Base-by-base conservation (phyloP, 2,113 vertebrate species). In the Triplophysa rosa region DNA sequence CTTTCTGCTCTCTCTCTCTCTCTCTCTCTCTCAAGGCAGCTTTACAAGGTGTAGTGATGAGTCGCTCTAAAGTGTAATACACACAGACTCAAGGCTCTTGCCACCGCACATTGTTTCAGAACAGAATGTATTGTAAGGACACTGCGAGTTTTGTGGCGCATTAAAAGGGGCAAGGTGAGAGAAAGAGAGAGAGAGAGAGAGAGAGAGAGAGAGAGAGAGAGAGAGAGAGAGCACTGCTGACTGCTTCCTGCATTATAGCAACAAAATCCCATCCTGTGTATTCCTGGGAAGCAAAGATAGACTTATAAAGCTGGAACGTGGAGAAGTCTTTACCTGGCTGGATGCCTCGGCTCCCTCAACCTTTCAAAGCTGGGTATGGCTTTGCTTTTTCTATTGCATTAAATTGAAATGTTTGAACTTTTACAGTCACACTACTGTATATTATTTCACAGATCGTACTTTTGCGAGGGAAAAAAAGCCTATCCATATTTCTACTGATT, bases 11-110 rank as follows among this genome's bases (percentile, higher is more conserved):
- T 81, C 78, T 82, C 87, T 84, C 84, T 56, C 45, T 86, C 83
- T 82, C 80, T 69, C 65, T 73, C 86, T 86, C 89, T 89, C 89
- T 65, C 21, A 82, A 80, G 89, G 87, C 85, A 82, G 85, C 87
- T 91, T 90, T 89, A 90, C 90, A 91, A 91, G 92, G 88, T 90
- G 90, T 90, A 89, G 86, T 82, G 87, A 92, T 91, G 91, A 86
- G 89, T 84, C 85, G 86, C 87, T 88, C 89, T 90, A 90, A 90
- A 88, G 89, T 90, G 85, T 88, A 92, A 89, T 91, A 88, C 87
- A 80, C 59, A 86, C 61, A 78, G 78, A 90, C 88, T 89, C 85
- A 88, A 88, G 89, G 87, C 85, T 88, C 80, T 82, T 89, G 86
- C 87, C 79, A 86, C 85, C 78, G 16, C 62, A 88, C 80, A 80